phyloP scores from a whole-genome alignment of 2,888 invertebrate species.

The Andricus curvator region DNA sequence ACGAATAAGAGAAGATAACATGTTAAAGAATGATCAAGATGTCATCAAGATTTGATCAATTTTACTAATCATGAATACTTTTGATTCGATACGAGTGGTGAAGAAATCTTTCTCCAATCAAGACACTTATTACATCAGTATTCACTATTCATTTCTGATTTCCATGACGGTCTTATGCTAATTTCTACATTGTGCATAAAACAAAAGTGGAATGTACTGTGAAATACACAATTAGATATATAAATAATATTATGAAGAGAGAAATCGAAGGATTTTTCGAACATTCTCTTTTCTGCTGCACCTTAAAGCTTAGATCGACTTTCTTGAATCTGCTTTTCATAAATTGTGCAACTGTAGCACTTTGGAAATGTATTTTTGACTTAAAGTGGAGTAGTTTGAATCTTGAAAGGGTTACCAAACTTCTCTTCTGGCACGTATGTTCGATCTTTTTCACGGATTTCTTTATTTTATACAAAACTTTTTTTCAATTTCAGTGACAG shows the following conservation, averaged over 20 bases:
- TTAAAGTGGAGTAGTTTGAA: not conserved
- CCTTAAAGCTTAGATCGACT: not conserved
- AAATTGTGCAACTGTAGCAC: not conserved
- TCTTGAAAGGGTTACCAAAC: too few relatives aligned
- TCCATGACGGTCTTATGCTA: not conserved
- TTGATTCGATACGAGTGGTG: not conserved
- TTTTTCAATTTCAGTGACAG: slow-evolving; percentile 59
- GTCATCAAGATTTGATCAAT: not conserved
- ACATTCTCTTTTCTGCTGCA: slow-evolving; percentile 5
- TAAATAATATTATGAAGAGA: not conserved
- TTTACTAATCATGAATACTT: not conserved
- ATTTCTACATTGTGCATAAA: slow-evolving; percentile 3
- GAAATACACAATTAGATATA: not conserved
- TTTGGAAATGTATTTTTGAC: not conserved
- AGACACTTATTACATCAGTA: not conserved
- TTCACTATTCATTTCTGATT: not conserved
- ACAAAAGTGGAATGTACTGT: slow-evolving; percentile 2
- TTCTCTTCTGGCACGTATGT: not conserved
- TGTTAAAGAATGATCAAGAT: not conserved
- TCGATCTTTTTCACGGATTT: too few relatives aligned
- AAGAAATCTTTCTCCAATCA: slow-evolving; percentile 1
- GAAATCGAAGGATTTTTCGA: slow-evolving; percentile 6
- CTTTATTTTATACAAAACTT: not conserved
- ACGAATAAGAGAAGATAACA: not conserved
- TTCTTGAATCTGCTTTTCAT: not conserved